phyloP scores from a whole-genome alignment of 2,888 invertebrate genomes.

The Meloe dianella region DNA sequence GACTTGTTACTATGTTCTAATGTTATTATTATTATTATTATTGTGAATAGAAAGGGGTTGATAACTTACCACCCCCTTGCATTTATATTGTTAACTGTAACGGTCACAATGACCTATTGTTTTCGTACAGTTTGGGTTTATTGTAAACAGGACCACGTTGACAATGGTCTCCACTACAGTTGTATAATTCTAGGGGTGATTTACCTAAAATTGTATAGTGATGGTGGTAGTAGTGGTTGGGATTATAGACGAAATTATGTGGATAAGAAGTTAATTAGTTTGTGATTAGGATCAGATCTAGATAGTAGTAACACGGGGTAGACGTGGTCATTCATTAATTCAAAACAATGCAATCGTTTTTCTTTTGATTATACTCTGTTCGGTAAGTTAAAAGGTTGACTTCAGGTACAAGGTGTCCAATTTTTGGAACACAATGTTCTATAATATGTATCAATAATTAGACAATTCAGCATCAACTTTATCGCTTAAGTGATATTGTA shows the following conservation, averaged over 20 bases:
- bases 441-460: too few relatives aligned
- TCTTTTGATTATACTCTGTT: too few relatives aligned
- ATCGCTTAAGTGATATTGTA: too few relatives aligned
- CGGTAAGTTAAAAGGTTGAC: too few relatives aligned
- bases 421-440: too few relatives aligned
- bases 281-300: not conserved
- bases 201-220: slow-evolving; percentile 28
- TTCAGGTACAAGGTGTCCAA: too few relatives aligned
- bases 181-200: slow-evolving; percentile 43
- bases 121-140: slow-evolving; percentile 53
- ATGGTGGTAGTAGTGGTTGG: slow-evolving; percentile 14
- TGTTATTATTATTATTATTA: not conserved
- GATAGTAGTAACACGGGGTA: not conserved
- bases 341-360: too few relatives aligned
- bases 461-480: too few relatives aligned
- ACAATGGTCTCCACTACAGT: slow-evolving; percentile 47
- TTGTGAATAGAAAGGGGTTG: not conserved
- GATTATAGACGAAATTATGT: slow-evolving; percentile 28
- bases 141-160: slow-evolving; percentile 51
- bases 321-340: not conserved
- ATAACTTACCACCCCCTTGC: slow-evolving; percentile 21
- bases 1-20: not conserved
- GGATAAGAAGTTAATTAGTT: slow-evolving; percentile 34
- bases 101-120: slow-evolving; percentile 55
- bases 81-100: slow-evolving; percentile 55